Evolutionary conservation across 35 echinoderm and acorn worm genomes (phyloP).

Genomic region (Chiridota heheva): DNA sequence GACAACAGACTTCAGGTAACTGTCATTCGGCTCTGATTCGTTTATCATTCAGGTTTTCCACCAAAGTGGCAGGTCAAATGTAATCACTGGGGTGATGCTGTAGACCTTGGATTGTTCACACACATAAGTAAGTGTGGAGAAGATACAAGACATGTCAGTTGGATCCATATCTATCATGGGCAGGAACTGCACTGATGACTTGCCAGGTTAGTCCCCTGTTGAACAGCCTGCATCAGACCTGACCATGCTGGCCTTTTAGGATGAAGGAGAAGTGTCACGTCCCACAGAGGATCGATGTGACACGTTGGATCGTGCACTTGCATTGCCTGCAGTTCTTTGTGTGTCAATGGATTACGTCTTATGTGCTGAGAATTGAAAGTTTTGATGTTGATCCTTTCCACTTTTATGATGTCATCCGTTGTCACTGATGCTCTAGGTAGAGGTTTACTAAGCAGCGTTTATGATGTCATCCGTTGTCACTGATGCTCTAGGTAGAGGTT

Average conservation of each 20-base stretch:
- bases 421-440: no score
- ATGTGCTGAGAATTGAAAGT: conserved; percentile 8
- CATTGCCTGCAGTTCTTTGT: neutral
- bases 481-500: no score
- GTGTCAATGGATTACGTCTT: neutral
- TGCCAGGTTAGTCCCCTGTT: conserved; percentile 13
- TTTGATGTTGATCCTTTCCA: conserved; percentile 17
- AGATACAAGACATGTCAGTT: conserved; percentile 22
- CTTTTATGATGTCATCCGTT: no score
- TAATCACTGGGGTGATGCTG: conserved; percentile 4
- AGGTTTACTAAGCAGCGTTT: no score
- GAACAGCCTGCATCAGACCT: conserved; percentile 19
- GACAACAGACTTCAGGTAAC: conserved; percentile 17
- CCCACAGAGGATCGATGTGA: conserved; percentile 25
- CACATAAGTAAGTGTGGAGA: conserved; percentile 13
- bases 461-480: no score
- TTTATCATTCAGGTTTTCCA: neutral
- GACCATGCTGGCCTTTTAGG: conserved; percentile 17
- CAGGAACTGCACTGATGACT: conserved; percentile 23
- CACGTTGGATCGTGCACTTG: neutral
- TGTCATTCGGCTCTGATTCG: neutral
- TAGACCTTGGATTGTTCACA: conserved; percentile 4
- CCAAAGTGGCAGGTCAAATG: conserved; percentile 20
- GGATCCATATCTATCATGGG: conserved; percentile 45
- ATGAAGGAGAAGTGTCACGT: conserved; percentile 15